phyloP scores from a whole-genome alignment of 2,113 vertebrate species.

The Cranoglanis bouderius region DNA sequence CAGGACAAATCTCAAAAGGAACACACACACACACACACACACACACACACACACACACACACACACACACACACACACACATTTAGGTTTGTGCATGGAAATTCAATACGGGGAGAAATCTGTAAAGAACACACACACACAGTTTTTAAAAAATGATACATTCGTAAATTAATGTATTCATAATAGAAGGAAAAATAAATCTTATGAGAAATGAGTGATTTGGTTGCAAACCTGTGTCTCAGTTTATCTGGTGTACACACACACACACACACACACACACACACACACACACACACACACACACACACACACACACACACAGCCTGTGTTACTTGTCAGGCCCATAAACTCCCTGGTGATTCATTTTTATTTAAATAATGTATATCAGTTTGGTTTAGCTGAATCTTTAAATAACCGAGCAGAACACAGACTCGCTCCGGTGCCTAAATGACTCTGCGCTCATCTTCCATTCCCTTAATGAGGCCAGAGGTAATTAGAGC shows the following conservation, averaged over 20 bases:
- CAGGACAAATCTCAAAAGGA: background rate
- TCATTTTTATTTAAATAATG: constrained; percentile 44
- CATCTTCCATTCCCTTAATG: constrained; percentile 45
- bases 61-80: constrained; percentile 11
- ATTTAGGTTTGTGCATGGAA: background rate
- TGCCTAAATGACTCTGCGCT: constrained; percentile 37
- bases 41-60: background rate
- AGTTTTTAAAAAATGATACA: background rate
- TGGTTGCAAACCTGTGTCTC: background rate
- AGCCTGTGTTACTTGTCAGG: constrained; percentile 20
- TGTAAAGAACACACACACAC: background rate
- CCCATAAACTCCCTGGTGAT: constrained; percentile 30
- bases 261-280: background rate
- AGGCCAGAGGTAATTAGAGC: constrained; percentile 46
- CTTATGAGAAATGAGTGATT: background rate
- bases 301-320: background rate
- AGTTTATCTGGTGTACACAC: background rate
- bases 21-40: constrained; percentile 3
- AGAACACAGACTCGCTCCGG: constrained; percentile 31
- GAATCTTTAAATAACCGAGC: constrained; percentile 48
- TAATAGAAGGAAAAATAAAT: background rate
- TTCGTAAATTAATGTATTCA: too few relatives aligned
- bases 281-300: constrained; percentile 11
- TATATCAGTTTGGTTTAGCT: constrained; percentile 37
- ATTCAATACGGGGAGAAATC: background rate